Conservation (phyloP, 1,140 invertebrate species). For the Neotoxoptera formosana region DNA sequence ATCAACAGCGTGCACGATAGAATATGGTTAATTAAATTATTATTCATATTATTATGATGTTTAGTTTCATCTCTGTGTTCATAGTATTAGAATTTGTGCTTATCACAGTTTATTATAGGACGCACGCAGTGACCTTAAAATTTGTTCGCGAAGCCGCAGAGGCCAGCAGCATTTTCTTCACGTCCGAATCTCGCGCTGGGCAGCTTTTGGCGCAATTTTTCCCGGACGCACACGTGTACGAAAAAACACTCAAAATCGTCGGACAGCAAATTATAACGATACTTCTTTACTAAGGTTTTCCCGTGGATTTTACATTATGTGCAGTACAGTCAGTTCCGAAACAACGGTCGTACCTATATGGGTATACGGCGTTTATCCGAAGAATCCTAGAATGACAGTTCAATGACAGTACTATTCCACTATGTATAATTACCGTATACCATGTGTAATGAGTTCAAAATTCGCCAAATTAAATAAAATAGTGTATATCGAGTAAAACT, state of each 20-base stretch:
- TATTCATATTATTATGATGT: neutral
- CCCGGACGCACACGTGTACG: no score
- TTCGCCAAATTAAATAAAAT: neutral
- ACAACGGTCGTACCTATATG: neutral
- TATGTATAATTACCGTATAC: neutral
- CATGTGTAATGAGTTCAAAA: neutral
- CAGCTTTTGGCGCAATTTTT: neutral
- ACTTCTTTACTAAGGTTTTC: neutral
- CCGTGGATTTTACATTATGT: neutral
- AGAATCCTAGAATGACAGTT: neutral
- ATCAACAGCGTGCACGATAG: neutral
- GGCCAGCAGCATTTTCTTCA: neutral
- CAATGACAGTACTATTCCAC: neutral
- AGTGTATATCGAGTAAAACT: neutral
- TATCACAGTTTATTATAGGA: neutral
- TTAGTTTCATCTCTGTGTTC: neutral
- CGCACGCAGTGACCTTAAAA: neutral
- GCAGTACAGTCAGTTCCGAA: no score
- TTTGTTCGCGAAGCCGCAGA: neutral
- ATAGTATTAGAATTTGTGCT: neutral
- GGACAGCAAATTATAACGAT: neutral
- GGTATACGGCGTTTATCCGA: neutral
- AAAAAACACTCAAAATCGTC: neutral
- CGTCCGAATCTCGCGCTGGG: neutral
- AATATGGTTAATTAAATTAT: neutral